phyloP scores from a whole-genome alignment of 2,888 invertebrate genomes.

The Chymomyza amoena region DNA sequence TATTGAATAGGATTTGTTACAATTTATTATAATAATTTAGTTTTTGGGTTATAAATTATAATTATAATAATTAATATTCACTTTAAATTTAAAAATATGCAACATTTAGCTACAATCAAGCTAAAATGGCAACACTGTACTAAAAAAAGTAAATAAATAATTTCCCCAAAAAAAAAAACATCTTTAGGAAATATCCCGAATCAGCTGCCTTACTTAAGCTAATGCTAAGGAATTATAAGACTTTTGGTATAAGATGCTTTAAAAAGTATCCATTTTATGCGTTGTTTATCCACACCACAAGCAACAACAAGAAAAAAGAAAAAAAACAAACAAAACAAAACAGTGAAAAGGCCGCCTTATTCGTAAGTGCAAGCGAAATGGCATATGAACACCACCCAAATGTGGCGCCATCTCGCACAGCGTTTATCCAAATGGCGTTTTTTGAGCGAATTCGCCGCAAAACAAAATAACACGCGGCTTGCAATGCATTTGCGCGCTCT shows the following conservation, averaged over 20 bases:
- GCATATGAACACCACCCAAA: slow-evolving; percentile 30
- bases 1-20: no score
- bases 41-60: no score
- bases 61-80: no score
- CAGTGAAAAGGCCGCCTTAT: slow-evolving; percentile 34
- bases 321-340: slow-evolving; percentile 22
- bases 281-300: slow-evolving; percentile 58
- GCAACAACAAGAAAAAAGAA: slow-evolving; percentile 39
- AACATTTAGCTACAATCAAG: no score
- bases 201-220: no score
- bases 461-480: slow-evolving; percentile 40
- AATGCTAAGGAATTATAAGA: background rate
- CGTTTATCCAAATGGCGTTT: slow-evolving; percentile 61
- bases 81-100: no score
- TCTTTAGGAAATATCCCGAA: no score
- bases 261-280: background rate
- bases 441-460: slow-evolving; percentile 74
- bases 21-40: no score
- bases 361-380: slow-evolving; percentile 34
- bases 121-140: no score
- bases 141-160: no score
- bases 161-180: no score
- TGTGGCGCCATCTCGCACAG: slow-evolving; percentile 41
- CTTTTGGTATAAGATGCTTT: background rate
- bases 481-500: no score